phyloP scores from a whole-genome alignment of 1,140 invertebrate genomes.

The Diprion similis region DNA sequence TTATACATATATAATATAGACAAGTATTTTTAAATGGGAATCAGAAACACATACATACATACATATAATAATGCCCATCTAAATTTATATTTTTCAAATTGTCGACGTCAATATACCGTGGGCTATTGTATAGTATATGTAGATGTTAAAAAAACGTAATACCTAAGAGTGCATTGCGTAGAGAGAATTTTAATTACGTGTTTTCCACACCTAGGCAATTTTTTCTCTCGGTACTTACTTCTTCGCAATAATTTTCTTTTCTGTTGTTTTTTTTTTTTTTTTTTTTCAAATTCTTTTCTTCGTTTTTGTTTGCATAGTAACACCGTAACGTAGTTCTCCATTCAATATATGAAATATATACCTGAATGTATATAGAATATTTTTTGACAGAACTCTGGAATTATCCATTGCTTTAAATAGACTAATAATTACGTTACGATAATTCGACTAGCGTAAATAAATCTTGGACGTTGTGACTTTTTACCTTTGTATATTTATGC shows the following conservation, averaged over 20 bases:
- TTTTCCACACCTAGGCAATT: not conserved
- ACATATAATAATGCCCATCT: conserved; percentile 26
- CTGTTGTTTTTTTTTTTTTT: not conserved
- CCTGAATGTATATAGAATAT: conserved; percentile 27
- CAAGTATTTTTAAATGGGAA: conserved; percentile 25
- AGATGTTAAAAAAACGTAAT: not conserved
- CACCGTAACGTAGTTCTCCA: not conserved
- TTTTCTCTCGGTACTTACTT: not conserved
- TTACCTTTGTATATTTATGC: conserved; percentile 48
- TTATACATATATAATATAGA: conserved; percentile 23
- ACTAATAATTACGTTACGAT: conserved; percentile 29
- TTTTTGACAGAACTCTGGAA: conserved; percentile 26
- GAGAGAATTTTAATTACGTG: not conserved
- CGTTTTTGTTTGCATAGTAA: not conserved
- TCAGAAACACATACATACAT: conserved; percentile 25
- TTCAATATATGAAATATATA: not conserved
- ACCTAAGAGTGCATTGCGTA: not conserved
- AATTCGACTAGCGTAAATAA: conserved; percentile 21
- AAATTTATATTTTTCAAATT: not conserved
- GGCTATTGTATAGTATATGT: not conserved
- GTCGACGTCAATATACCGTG: not conserved
- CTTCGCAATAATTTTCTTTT: not conserved
- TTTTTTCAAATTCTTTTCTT: not conserved
- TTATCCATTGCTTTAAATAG: conserved; percentile 20
- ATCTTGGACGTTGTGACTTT: conserved; percentile 24